These are phyloP conservation scores for Liasis olivaceus DNA, from an alignment of 2,797 vertebrate genomes.

Conservation along the genomic window DNA sequence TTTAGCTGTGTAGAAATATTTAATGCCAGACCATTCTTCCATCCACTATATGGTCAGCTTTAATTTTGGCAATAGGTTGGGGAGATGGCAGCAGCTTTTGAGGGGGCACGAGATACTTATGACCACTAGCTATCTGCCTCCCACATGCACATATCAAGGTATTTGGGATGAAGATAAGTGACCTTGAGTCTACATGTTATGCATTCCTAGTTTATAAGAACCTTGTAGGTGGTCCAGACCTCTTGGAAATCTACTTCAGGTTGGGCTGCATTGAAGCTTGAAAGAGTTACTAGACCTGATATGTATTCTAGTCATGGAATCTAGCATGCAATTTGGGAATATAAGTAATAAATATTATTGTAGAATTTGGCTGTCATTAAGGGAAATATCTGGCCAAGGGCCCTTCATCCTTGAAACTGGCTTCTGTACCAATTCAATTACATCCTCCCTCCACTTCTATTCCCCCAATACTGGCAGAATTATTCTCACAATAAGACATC, in stretches of 20 bases:
- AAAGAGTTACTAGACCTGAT: background rate
- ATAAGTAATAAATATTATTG: background rate
- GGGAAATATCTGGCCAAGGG: background rate
- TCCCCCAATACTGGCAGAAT: background rate
- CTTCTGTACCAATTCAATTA: background rate
- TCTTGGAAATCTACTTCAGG: background rate
- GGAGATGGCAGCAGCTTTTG: slow-evolving; percentile 9
- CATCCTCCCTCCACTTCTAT: background rate
- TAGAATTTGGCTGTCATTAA: background rate
- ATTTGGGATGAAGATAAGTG: background rate
- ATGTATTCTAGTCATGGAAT: background rate
- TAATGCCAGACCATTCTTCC: slow-evolving; percentile 62
- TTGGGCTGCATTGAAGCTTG: background rate
- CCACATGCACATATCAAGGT: background rate
- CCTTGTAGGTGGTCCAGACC: background rate
- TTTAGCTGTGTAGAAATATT: slow-evolving; percentile 60
- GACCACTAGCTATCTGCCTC: background rate
- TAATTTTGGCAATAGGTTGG: slow-evolving; percentile 32
- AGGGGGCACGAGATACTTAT: background rate
- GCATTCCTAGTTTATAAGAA: background rate
- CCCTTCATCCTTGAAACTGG: background rate
- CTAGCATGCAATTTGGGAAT: background rate
- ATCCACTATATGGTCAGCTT: slow-evolving; percentile 39
- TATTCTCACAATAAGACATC: background rate
- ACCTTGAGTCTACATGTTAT: background rate